Percentiles rank a stretch among this genome's conserved stretches.
Conservation (phyloP, 64 coral and sea anemone species). For the Dendrophyllia cribrosa region DNA sequence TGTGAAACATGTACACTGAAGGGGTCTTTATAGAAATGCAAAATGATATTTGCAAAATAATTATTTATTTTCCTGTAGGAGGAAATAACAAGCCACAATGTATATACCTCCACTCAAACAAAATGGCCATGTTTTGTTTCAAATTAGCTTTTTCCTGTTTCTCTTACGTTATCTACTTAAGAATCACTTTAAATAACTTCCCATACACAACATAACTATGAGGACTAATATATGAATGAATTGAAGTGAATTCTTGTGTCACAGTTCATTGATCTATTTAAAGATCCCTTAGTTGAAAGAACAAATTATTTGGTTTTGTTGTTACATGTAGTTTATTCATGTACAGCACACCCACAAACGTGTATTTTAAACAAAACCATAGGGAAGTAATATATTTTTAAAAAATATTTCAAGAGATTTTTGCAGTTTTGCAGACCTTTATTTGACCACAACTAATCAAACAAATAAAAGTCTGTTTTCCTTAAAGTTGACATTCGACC, state of each 20-base stretch:
- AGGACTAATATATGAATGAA: background rate
- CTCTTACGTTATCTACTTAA: background rate
- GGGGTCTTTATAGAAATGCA: no score
- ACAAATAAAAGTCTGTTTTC: background rate
- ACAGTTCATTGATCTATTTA: background rate
- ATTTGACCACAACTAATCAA: background rate
- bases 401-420: background rate
- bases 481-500: background rate
- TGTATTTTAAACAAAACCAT: background rate
- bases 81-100: no score
- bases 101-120: background rate
- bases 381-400: background rate
- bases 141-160: background rate
- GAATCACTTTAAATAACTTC: background rate
- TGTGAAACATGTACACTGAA: no score
- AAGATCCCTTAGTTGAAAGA: background rate
- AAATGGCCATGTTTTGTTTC: background rate
- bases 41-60: no score
- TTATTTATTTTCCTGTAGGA: no score
- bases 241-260: background rate
- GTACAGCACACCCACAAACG: background rate
- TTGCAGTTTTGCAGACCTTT: background rate
- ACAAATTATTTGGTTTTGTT: background rate
- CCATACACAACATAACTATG: background rate
- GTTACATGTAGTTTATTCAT: background rate